Base-by-base conservation (phyloP, 2,888 invertebrate genomes). In the Panzeria rudis region DNA sequence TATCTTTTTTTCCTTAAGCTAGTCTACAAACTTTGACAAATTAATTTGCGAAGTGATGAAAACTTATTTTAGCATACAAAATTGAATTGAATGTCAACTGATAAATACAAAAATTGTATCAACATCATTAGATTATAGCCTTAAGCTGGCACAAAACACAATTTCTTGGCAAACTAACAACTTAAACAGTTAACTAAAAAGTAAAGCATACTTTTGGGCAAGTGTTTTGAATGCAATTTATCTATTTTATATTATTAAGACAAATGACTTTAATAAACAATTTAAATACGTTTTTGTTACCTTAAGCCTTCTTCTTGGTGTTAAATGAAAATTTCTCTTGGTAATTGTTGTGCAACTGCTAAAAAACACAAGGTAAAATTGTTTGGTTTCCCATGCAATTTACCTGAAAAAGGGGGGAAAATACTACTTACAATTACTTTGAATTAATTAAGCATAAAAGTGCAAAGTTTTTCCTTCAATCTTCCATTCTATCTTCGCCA, bases 401-500 rank as follows among this genome's bases (percentile, higher is more conserved):
- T 59, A 38, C 38, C 61, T 9, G 8, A 13, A 23, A 61, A 17
- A 20, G 4, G 29, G 15, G 6, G 25, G 15, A 52, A 54, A 23
- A 41, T n/a, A 54, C 13, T 56, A 38, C 59, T 56, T 38, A 69
- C 79, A 54, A 72, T 72, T 66, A 66, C 72, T 54, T 79, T 71
- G 75, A 79, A 84, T 84, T 84, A 84, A 79, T 79, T 79, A 79
- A 79, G 79, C 83, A 79, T 73, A 64, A 79, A 84, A 84, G 75
- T 79, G 79, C 50, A 75, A 62, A 79, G 69, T 78, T 71, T 69
- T 78, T 35, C 35, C 13, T 61, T 71, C 32, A 29, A n/a, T 23
- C 61, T 44, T 44, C 54, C 23, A 29, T 38, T 41, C 29, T 8
- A 59, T 11, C 20, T 62, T 44, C 17, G 44, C 8, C 68, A 25